Evolutionary conservation across 1,140 invertebrate genomes (phyloP), one percentile per base, ranked within the genome.

Genomic region (Neelides sp.): DNA sequence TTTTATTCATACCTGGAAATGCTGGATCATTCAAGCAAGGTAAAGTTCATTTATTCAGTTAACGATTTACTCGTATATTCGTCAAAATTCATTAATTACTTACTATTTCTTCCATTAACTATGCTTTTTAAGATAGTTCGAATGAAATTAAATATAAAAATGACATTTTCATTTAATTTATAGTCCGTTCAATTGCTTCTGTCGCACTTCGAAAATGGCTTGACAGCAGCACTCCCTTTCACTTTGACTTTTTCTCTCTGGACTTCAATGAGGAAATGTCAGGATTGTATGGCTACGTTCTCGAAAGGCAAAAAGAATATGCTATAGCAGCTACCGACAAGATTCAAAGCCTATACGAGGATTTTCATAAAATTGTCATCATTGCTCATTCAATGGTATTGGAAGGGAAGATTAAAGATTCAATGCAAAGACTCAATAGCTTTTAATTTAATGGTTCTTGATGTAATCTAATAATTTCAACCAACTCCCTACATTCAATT

Each of bases 371-470:
- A 54, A 74, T 92, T 40, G 72, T 91, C 34, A 62, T 93, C 0
- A 81, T 93, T 66, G 88, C 85, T 19, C 89, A 94, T 73, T 93
- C 89, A 2, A 90, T 93, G 84, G 85, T 86, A 72, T n/a, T n/a
- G n/a, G n/a, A n/a, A n/a, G n/a, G n/a, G n/a, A n/a, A 73, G 72
- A 66, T 27, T 50, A n/a, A 27, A 24, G 46, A 12, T 23, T 35
- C 39, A 30, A 3, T 30, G 5, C 17, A 44, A 3, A 20, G 22
- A n/a, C 4, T 23, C 19, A 2, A 34, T 34, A 26, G n/a, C 20
- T 41, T 48, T 41, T 8, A 23, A 15, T 45, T 12, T 28, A 22
- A 32, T 15, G 32, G 17, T 39, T 28, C 37, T n/a, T 45, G n/a
- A n/a, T n/a, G n/a, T 48, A 28, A 28, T 47, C n/a, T 7, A 27